A percentile compares a stretch with the other conserved stretches of the same genome.
These are phyloP conservation scores for Lucifuga dentata DNA, from an alignment of 2,113 vertebrate genomes.

Conservation along the genomic window DNA sequence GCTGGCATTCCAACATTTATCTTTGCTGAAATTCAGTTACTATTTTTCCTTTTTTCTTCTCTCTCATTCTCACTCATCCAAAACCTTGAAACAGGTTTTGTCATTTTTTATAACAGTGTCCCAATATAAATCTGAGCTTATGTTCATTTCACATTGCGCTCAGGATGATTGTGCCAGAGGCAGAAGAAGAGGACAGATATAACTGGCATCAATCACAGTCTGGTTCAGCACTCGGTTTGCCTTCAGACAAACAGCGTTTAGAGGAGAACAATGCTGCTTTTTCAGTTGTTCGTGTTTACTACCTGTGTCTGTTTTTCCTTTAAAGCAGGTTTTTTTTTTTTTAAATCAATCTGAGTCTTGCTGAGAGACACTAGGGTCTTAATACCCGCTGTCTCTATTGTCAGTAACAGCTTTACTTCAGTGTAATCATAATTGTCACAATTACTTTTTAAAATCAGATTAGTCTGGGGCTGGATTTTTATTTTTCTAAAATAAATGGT, in stretches of 20 bases:
- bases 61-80: constrained; percentile 31
- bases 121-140: constrained; percentile 48
- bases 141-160: constrained; percentile 46
- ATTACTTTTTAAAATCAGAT: no score
- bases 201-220: constrained; percentile 63
- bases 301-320: constrained; percentile 31
- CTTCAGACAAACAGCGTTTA: constrained; percentile 19
- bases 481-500: no score
- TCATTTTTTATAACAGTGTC: constrained; percentile 63
- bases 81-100: constrained; percentile 53
- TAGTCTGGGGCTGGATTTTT: no score
- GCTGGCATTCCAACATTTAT: constrained; percentile 49
- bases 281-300: constrained; percentile 39
- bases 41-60: constrained; percentile 15
- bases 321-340: constrained; percentile 25
- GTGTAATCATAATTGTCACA: no score
- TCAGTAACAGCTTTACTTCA: no score
- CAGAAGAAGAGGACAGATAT: constrained; percentile 38
- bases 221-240: constrained; percentile 39
- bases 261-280: constrained; percentile 6
- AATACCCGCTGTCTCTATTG: neutral
- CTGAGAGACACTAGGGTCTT: no score
- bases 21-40: constrained; percentile 68
- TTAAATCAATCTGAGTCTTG: constrained; percentile 21
- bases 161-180: constrained; percentile 33